Conservation (phyloP, 2,888 invertebrate genomes). For the Thumatha senex region DNA sequence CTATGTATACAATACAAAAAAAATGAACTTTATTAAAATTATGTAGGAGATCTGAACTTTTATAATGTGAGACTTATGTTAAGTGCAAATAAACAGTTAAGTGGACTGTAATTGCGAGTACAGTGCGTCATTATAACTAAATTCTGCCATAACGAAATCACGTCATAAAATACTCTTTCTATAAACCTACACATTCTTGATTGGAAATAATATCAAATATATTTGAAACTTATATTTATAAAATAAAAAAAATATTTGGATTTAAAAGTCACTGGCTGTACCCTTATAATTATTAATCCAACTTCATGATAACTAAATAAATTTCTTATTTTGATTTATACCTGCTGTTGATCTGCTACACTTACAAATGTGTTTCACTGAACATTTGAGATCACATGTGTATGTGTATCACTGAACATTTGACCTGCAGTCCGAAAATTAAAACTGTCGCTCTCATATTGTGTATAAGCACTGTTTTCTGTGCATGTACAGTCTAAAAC, state of each 20-base stretch:
- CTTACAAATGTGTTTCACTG: too few species aligned
- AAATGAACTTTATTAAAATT: slow-evolving; percentile 43
- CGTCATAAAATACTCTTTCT: slow-evolving; percentile 22
- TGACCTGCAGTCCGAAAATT: too few species aligned
- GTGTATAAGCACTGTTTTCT: too few species aligned
- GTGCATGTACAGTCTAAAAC: too few species aligned
- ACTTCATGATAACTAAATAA: not conserved
- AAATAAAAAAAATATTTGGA: not conserved
- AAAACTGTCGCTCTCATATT: too few species aligned
- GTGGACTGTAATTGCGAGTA: slow-evolving; percentile 14
- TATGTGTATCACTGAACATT: too few species aligned
- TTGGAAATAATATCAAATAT: not conserved
- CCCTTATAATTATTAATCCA: not conserved
- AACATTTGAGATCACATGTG: too few species aligned
- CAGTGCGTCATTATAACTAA: slow-evolving; percentile 28
- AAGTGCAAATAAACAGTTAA: slow-evolving; percentile 20
- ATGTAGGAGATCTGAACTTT: slow-evolving; percentile 47
- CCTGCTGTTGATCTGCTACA: too few species aligned
- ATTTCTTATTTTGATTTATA: not conserved
- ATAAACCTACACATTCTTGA: too few species aligned
- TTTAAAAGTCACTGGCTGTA: not conserved
- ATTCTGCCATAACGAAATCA: slow-evolving; percentile 38
- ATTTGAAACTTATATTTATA: not conserved
- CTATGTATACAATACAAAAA: slow-evolving; percentile 33
- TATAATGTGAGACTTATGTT: slow-evolving; percentile 32